Evolutionary conservation across 2,113 vertebrate genomes (phyloP).

Genomic region (Panthera uncia): DNA sequence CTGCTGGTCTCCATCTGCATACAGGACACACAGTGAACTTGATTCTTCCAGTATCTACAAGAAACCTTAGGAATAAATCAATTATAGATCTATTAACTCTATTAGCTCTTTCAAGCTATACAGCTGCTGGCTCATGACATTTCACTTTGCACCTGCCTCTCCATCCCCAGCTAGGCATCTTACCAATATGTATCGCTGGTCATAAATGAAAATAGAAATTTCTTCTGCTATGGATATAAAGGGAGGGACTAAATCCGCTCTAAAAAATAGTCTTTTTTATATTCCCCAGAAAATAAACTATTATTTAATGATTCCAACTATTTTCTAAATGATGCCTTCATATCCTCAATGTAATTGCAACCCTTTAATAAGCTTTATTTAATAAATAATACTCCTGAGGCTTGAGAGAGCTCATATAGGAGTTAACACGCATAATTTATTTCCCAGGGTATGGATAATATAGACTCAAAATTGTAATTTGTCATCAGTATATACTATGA

Average conservation of each 20-base stretch:
- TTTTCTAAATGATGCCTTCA: constrained; percentile 24
- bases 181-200: neutral
- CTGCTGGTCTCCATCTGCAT: neutral
- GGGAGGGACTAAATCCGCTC: neutral
- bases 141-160: neutral
- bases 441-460: neutral
- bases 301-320: constrained; percentile 24
- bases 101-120: constrained; percentile 1
- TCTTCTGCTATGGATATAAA: neutral
- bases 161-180: neutral
- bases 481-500: neutral
- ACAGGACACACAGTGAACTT: neutral
- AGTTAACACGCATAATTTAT: neutral
- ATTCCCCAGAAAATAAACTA: neutral
- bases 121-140: neutral
- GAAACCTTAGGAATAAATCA: neutral
- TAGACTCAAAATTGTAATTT: neutral
- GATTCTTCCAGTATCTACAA: neutral
- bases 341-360: neutral
- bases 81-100: neutral
- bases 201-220: neutral
- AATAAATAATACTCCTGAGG: neutral
- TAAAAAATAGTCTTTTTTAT: constrained; percentile 36
- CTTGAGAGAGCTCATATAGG: neutral
- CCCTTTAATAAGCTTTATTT: neutral